Base-by-base conservation (phyloP, 2,888 invertebrate species). In the Chloroclystis v-ata region DNA sequence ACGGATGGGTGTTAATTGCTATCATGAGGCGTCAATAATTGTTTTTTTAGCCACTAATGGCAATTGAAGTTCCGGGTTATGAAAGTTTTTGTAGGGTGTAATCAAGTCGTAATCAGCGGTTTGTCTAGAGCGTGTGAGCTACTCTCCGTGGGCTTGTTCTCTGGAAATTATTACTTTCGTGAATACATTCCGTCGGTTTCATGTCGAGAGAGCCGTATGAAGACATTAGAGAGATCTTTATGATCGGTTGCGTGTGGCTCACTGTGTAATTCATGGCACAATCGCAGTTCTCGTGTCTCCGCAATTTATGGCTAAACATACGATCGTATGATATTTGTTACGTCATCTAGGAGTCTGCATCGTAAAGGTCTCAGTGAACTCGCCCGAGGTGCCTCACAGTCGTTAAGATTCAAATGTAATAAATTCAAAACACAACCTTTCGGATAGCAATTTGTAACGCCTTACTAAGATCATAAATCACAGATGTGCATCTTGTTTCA, bases 1-100 rank as follows among this genome's bases (percentile, higher is more conserved):
- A 78, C 80, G 78, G 79, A 81, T 81, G 84, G 84, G 85, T 83
- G 86, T 78, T 85, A 86, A 86, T 87, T 87, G 85, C 81, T 80
- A 80, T 77, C 79, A 81, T 78, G 78, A 80, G 80, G 82, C 80
- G 81, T 82, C 79, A 81, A 82, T 83, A 82, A 83, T 81, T 78
- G 78, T 82, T 84, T 82, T 81, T 84, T 84, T 77, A 72, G 74
- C 70, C 72, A 75, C 76, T 78, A 79, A 80, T 78, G 76, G 77
- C 79, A 76, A 77, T 76, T 69, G 73, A 78, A 82, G 82, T 84
- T 85, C 83, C 84, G 85, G 83, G 79, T 75, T 81, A 75, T 77
- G 78, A 76, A 74, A 75, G 81, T 86, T 87, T 87, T 86, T 87
- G 83, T 85, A 63, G 74, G 67, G 77, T 85, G 72, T 80, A 86